Evolutionary conservation across 64 coral and sea anemone species (phyloP).

Genomic region (Actinia equina): DNA sequence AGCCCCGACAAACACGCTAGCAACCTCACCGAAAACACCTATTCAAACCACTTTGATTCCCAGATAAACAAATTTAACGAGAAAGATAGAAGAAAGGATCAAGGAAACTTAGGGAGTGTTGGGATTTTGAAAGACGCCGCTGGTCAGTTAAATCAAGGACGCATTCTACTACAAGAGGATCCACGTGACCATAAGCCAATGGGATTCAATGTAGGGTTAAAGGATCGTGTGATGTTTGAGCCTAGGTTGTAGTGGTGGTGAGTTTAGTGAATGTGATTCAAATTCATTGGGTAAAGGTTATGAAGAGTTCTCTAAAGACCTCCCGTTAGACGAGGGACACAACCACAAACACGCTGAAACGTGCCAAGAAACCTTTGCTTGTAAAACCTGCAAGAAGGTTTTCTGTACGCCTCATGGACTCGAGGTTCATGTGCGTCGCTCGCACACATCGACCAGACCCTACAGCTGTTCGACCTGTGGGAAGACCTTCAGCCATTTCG

Average conservation of each 20-base stretch:
- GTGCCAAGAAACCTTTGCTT: constrained; percentile 42
- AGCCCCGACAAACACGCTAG: neutral
- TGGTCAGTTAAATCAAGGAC: neutral
- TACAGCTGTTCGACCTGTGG: constrained; percentile 53
- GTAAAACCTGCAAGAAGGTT: constrained; percentile 65
- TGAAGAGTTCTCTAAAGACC: neutral
- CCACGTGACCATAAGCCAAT: neutral
- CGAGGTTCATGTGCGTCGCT: constrained; percentile 65
- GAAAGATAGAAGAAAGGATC: neutral
- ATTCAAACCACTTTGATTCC: neutral
- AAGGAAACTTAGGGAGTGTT: neutral
- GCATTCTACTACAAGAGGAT: neutral
- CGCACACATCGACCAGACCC: constrained; percentile 52
- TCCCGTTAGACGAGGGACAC: neutral
- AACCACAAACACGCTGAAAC: neutral
- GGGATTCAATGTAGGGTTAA: neutral
- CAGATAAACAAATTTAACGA: neutral
- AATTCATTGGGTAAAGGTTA: neutral
- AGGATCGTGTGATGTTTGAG: neutral
- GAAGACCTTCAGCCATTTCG: constrained; percentile 75
- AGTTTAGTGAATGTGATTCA: neutral
- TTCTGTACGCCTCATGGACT: constrained; percentile 70
- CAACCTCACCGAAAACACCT: neutral
- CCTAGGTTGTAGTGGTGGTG: neutral
- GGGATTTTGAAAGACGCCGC: neutral